These are phyloP conservation scores for Accipiter cooperii DNA, from an alignment of 2,113 vertebrate species.

Conservation along the genomic window DNA sequence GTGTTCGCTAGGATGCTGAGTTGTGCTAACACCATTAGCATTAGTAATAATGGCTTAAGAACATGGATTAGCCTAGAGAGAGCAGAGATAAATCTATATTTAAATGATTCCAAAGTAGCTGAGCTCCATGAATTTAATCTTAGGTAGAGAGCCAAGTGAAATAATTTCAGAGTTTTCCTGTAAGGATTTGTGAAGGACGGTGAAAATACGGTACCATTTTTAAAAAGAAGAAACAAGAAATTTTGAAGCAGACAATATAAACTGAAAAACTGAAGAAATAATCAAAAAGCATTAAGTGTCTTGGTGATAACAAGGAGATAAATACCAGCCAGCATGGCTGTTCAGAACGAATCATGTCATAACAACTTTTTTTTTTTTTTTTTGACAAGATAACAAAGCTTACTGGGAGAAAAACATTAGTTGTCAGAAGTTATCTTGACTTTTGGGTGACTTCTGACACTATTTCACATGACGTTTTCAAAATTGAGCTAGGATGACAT, in stretches of 20 bases:
- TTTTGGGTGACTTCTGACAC: not conserved
- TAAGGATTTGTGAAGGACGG: not conserved
- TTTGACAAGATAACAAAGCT: not conserved
- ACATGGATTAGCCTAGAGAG: not conserved
- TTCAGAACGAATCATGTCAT: constrained; percentile 3
- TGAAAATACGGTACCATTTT: not conserved
- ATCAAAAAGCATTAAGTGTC: not conserved
- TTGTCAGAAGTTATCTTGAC: constrained; percentile 8
- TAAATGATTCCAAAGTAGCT: not conserved
- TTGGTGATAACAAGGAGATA: not conserved
- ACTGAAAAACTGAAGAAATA: not conserved
- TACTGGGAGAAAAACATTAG: not conserved
- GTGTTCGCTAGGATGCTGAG: not conserved
- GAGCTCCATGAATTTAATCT: not conserved
- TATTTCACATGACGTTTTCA: not conserved
- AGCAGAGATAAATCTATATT: not conserved
- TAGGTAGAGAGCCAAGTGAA: not conserved
- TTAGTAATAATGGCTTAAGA: not conserved
- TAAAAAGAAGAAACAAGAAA: not conserved
- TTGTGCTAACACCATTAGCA: not conserved
- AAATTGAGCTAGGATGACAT: not conserved
- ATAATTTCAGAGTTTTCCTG: not conserved
- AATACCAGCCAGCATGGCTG: not conserved
- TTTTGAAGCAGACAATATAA: not conserved
- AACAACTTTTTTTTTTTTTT: not conserved